Conservation (phyloP, 2,888 invertebrate genomes). For the Priocnemis perturbator region DNA sequence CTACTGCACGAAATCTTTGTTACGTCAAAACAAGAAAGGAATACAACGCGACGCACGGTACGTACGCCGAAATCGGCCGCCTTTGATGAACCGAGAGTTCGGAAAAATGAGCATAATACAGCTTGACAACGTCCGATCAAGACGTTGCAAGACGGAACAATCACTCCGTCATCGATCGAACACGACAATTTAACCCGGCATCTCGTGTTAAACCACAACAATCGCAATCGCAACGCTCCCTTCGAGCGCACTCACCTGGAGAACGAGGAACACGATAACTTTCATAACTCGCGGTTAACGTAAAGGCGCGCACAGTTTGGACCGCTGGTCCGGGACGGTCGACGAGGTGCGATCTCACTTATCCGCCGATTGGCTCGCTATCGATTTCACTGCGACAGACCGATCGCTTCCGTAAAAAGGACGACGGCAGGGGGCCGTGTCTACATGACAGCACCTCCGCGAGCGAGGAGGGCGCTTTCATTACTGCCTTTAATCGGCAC, state of each 20-base stretch:
- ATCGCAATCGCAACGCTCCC: background rate
- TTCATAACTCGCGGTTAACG: conserved; percentile 54
- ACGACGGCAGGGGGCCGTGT: conserved; percentile 34
- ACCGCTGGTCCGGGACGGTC: conserved; percentile 26
- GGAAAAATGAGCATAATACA: too few relatives aligned
- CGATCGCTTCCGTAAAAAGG: conserved; percentile 26
- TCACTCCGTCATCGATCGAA: too few relatives aligned
- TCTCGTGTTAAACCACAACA: too few relatives aligned
- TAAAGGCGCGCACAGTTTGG: conserved; percentile 27
- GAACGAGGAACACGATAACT: conserved; percentile 47
- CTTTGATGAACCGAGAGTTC: too few relatives aligned
- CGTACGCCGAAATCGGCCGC: too few relatives aligned
- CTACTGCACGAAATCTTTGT: too few relatives aligned
- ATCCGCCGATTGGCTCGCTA: conserved; percentile 2
- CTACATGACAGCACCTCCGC: conserved; percentile 69
- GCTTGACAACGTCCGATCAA: too few relatives aligned
- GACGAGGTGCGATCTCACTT: conserved; percentile 10
- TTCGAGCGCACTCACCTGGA: conserved; percentile 50
- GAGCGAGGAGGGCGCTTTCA: conserved; percentile 69
- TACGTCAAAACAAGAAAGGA: too few relatives aligned
- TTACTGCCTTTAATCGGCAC: conserved; percentile 67
- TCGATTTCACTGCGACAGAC: conserved; percentile 42
- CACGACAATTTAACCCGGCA: too few relatives aligned
- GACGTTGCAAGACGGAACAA: too few relatives aligned
- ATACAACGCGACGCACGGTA: too few relatives aligned